Base-by-base conservation (phyloP, 2,797 vertebrate species). In the Halcyon badia region DNA sequence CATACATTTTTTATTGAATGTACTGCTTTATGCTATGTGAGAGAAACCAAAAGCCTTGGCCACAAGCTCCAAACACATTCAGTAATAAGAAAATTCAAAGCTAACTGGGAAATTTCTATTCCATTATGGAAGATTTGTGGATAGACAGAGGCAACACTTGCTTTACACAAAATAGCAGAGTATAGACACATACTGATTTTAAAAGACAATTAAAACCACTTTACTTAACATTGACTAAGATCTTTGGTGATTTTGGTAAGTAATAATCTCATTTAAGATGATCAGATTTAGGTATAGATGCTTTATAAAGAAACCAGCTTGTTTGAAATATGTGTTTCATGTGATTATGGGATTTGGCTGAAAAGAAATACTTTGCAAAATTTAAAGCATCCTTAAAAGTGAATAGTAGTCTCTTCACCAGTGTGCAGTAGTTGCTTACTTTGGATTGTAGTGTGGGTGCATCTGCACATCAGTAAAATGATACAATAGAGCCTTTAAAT, bases 1-100 rank as follows among this genome's bases (percentile, higher is more conserved):
- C 77, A 91, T 97, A 37, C 54, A 86, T 96, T 97, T 91, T 96
- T 96, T 72, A 91, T 90, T 89, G 65, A 42, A 75, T 88, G 25
- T 11, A 28, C 31, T 84, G 39, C 77, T 78, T 86, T 83, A 35
- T 73, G 69, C 54, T 72, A 1, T 5, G 35, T 48, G 71, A 73
- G 21, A 71, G 89, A 83, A 96, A 79, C 66, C 76, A 69, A 69
- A 28, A 86, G 16, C 54, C 10, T 58, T 49, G 72, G 54, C 72
- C 61, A 88, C 58, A 57, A 89, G 37, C 82, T 79, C 83, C 73
- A 72, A 89, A 84, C 22, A 31, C 31, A 7, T 57, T 52, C 66
- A 70, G 20, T 20, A 66, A 79, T 4, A 41, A 48, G 69, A 66
- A 94, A 76, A 82, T 58, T 79, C 70, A 82, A 49, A 78, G 52